Evolutionary conservation across 2,888 invertebrate species (phyloP).

Genomic region (Habrosyne pyritoides): DNA sequence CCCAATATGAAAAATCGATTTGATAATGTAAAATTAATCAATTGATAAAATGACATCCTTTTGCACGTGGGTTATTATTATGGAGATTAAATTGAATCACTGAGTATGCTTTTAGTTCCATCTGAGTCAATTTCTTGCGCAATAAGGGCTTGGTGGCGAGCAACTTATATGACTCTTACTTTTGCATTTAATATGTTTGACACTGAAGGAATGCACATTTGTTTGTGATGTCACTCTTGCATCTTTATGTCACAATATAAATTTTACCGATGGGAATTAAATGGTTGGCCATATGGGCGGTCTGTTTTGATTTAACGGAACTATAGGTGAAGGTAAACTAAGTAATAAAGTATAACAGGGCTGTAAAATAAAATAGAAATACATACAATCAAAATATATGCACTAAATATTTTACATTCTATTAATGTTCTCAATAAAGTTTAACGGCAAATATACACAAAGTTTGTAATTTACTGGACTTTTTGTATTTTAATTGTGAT

Average conservation of each 20-base stretch:
- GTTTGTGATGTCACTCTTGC: constrained; percentile 27
- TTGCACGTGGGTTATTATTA: not conserved
- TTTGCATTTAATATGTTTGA: constrained; percentile 54
- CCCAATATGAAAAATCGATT: not conserved
- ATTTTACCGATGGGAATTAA: not conserved
- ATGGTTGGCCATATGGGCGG: not conserved
- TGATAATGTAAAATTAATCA: not conserved
- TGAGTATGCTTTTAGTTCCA: not conserved
- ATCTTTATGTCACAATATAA: constrained; percentile 30
- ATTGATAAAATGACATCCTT: not conserved
- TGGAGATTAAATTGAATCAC: not conserved
- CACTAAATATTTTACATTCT: too few species aligned
- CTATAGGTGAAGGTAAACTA: constrained; percentile 9
- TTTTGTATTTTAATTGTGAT: too few species aligned
- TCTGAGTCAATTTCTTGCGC: constrained; percentile 48
- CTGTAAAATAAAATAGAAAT: not conserved
- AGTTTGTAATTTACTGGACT: too few species aligned
- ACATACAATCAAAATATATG: too few species aligned
- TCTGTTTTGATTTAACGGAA: not conserved
- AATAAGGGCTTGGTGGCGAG: constrained; percentile 57
- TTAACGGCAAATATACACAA: too few species aligned
- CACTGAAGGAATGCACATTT: constrained; percentile 50
- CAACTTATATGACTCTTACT: constrained; percentile 53
- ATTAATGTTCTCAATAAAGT: too few species aligned
- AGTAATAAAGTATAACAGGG: constrained; percentile 4